A percentile compares a stretch with the other conserved stretches of the same genome.
These are phyloP conservation scores for Percopsis omiscomaycus DNA, from an alignment of 2,797 vertebrate genomes.

Conservation along the genomic window DNA sequence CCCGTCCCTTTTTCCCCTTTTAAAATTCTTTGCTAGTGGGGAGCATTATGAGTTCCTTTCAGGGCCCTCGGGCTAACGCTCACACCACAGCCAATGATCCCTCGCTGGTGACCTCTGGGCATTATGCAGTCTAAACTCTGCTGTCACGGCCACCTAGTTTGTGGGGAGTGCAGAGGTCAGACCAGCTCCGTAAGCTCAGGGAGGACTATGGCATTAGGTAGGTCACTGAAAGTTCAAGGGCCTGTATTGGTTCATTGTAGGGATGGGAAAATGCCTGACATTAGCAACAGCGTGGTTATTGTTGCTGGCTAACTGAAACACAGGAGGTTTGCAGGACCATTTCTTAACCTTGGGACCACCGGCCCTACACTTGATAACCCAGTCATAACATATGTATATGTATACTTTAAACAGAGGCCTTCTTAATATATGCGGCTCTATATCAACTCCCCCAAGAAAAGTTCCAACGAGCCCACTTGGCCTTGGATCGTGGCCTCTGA, in stretches of 20 bases:
- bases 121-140: slow-evolving; percentile 32
- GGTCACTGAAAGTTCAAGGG: slow-evolving; percentile 5
- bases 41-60: neutral
- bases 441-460: slow-evolving; percentile 34
- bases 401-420: slow-evolving; percentile 33
- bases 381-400: slow-evolving; percentile 48
- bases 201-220: slow-evolving; percentile 14
- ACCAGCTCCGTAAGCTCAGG: slow-evolving; percentile 25
- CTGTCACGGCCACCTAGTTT: slow-evolving; percentile 53
- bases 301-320: slow-evolving; percentile 27
- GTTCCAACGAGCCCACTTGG: slow-evolving; percentile 43
- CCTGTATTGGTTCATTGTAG: neutral
- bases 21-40: neutral
- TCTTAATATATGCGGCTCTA: slow-evolving; percentile 36
- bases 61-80: neutral
- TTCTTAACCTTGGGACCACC: slow-evolving; percentile 44
- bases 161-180: slow-evolving; percentile 35
- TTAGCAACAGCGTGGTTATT: neutral
- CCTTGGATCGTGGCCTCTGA: slow-evolving; percentile 44
- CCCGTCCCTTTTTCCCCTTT: neutral
- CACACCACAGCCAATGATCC: neutral
- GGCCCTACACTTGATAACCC: slow-evolving; percentile 25
- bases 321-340: slow-evolving; percentile 24
- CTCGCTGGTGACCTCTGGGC: slow-evolving; percentile 31
- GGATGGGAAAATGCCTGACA: neutral